These are phyloP conservation scores for Cygnus atratus DNA, from an alignment of 2,113 vertebrate species.

Conservation along the genomic window DNA sequence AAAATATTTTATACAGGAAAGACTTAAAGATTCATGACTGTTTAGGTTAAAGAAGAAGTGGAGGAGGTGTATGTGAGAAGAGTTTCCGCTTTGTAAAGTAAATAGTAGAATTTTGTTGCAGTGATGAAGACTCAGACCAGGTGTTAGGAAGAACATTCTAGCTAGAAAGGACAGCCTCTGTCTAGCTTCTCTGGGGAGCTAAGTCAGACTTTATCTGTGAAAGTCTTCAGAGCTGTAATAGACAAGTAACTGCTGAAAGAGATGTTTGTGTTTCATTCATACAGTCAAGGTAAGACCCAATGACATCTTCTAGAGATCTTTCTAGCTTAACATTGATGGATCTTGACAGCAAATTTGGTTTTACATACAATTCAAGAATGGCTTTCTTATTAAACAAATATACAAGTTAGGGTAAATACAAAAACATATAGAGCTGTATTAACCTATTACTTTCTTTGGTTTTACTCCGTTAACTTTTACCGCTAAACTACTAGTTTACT, in stretches of 20 bases:
- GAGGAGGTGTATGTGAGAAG: background rate
- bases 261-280: too few species aligned
- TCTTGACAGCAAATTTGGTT: background rate
- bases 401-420: background rate
- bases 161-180: background rate
- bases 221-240: background rate
- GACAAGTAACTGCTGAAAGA: background rate
- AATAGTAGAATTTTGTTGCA: background rate
- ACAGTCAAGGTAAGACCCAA: too few species aligned
- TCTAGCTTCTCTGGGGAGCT: background rate
- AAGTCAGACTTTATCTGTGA: rapidly evolving
- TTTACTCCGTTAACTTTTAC: background rate
- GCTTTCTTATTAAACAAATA: background rate
- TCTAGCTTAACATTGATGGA: background rate
- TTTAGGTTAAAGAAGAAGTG: background rate
- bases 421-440: background rate
- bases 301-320: background rate
- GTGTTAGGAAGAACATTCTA: rapidly evolving
- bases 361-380: background rate
- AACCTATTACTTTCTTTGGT: background rate
- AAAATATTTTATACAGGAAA: background rate
- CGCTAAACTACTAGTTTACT: background rate
- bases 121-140: background rate
- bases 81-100: background rate
- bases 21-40: background rate